These are phyloP conservation scores for Elephas maximus DNA, from an alignment of 2,113 vertebrate species.

Conservation along the genomic window DNA sequence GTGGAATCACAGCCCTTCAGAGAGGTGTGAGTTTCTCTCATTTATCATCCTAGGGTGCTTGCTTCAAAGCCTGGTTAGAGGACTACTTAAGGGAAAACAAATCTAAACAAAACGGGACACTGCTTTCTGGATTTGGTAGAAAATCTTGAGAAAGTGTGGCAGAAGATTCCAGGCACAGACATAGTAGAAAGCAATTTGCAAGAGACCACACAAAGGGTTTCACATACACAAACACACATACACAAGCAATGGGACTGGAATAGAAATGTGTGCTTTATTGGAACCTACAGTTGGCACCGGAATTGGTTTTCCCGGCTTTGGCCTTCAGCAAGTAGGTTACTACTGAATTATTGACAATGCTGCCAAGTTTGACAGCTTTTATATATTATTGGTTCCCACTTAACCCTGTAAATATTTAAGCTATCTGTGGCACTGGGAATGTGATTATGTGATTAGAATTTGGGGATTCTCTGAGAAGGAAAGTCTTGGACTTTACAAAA, in stretches of 20 bases:
- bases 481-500: constrained; percentile 2
- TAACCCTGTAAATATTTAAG: constrained; percentile 65
- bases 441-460: constrained; percentile 47
- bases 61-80: constrained; percentile 75
- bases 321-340: constrained; percentile 34
- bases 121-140: constrained; percentile 60
- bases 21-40: constrained; percentile 78
- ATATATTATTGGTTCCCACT: neutral
- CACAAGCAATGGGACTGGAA: neutral
- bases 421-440: constrained; percentile 15
- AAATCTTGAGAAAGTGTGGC: constrained; percentile 64
- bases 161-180: constrained; percentile 63
- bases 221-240: constrained; percentile 14
- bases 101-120: constrained; percentile 65
- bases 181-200: constrained; percentile 47
- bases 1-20: constrained; percentile 73
- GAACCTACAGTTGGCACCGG: constrained; percentile 40
- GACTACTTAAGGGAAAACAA: constrained; percentile 75
- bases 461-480: constrained; percentile 42
- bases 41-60: constrained; percentile 74
- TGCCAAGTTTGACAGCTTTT: constrained; percentile 54
- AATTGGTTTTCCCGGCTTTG: constrained; percentile 32
- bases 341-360: constrained; percentile 41
- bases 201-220: constrained; percentile 66
- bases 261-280: constrained; percentile 51